Base-by-base conservation (phyloP, 2,113 vertebrate genomes). In the Junco hyemalis region DNA sequence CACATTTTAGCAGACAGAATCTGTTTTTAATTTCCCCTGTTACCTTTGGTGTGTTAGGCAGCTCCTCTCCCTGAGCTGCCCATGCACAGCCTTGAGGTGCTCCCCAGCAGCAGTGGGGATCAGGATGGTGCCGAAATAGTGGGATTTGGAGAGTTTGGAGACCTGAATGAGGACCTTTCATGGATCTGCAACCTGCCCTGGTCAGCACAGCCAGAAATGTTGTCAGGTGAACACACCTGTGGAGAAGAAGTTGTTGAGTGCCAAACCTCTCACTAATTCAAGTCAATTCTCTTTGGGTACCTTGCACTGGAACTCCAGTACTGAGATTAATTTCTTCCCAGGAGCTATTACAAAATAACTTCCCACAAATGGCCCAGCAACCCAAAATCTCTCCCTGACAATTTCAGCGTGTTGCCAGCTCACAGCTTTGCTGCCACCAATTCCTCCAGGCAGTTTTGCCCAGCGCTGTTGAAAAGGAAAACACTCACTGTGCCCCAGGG, bases 381-480 rank as follows among this genome's bases (percentile, higher is more conserved):
- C 42, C 0, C 4, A 70, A 86, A 83, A 61, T 42, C 81, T 54
- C 5, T 73, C 61, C 73, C 81, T 66, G 65, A 81, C 36, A 40
- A 17, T 23, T 53, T 47, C 54, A 74, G 18, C 13, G 16, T 64
- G 28, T 21, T 86, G 74, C 77, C 88, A 84, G 50, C 28, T 10
- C 76, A 48, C 44, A 31, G 64, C 76, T 91, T 89, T 35, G 14
- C 81, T 61, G 24, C 66, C 69, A 72, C 74, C 3, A 0, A 42
- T 73, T 94, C 73, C 70, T 76, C 53, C 14, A 90, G 70, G 81
- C 66, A 9, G 31, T 87, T 90, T 94, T 95, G 68, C 83, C 63
- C 86, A 56, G 74, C 10, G 5, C 57, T 73, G 54, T 72, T 84
- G 90, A 59, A 87, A 96, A 95, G 83, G 48, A 85, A 94, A 90